Percentiles rank a stretch among this genome's conserved stretches.
Evolutionary conservation across 2,113 vertebrate species (phyloP).

Genomic region (Sebastes fasciatus): DNA sequence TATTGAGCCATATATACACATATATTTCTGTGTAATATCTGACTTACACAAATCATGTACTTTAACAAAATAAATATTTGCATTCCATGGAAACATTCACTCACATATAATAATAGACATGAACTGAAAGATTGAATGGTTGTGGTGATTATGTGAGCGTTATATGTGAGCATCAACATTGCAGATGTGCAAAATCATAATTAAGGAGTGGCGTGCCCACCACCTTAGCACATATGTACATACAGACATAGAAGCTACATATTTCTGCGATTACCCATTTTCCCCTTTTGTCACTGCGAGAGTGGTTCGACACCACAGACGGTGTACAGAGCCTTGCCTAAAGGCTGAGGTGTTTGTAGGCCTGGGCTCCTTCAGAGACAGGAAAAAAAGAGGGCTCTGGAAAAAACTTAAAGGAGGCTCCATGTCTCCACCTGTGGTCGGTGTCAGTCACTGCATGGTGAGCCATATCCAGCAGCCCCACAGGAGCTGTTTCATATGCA

Average conservation of each 20-base stretch:
- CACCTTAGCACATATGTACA: conserved; percentile 68
- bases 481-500: conserved; percentile 86
- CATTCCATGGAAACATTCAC: conserved; percentile 73
- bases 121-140: conserved; percentile 41
- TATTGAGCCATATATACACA: conserved; percentile 73
- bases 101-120: conserved; percentile 55
- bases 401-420: conserved; percentile 45
- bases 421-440: conserved; percentile 55
- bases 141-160: conserved; percentile 47
- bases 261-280: conserved; percentile 70
- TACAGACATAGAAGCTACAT: conserved; percentile 75
- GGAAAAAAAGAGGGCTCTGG: conserved; percentile 40
- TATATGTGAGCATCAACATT: conserved; percentile 60
- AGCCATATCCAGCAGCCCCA: conserved; percentile 91
- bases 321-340: conserved; percentile 42
- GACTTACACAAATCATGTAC: conserved; percentile 54
- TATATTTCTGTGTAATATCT: conserved; percentile 63
- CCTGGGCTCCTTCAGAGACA: conserved; percentile 51
- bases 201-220: conserved; percentile 54
- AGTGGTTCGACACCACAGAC: conserved; percentile 45
- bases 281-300: conserved; percentile 47
- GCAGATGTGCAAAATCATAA: conserved; percentile 71
- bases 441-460: conserved; percentile 84
- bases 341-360: conserved; percentile 67
- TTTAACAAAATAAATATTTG: conserved; percentile 76